These are phyloP conservation scores for Orussus abietinus DNA, from an alignment of 1,140 invertebrate species.

Conservation along the genomic window DNA sequence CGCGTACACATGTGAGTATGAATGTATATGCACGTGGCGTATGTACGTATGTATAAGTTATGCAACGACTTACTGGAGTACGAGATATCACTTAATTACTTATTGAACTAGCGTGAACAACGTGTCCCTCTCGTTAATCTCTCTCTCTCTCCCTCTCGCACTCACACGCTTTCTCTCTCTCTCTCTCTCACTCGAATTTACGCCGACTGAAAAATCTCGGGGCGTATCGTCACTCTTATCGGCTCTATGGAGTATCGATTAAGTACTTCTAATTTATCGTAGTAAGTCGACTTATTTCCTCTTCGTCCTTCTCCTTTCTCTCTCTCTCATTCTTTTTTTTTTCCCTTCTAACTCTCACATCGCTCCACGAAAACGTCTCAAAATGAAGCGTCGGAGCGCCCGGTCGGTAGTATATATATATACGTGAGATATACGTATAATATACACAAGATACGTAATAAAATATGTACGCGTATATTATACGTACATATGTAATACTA, in stretches of 20 bases:
- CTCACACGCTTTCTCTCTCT: no score
- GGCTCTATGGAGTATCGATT: no score
- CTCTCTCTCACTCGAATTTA: conserved; percentile 10
- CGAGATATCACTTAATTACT: no score
- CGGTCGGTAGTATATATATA: neutral
- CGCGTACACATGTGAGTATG: neutral
- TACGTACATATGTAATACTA: no score
- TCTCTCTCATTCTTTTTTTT: conserved; percentile 9
- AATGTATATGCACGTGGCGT: neutral
- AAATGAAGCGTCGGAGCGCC: conserved; percentile 17
- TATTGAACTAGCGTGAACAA: no score
- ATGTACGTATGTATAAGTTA: conserved; percentile 8
- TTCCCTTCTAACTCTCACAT: conserved; percentile 8
- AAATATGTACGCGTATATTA: no score
- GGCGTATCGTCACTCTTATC: neutral
- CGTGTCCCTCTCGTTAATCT: no score
- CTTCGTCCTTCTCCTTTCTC: conserved; percentile 7
- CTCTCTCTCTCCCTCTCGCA: conserved; percentile 1
- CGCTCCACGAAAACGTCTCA: neutral
- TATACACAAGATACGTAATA: no score
- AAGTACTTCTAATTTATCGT: no score
- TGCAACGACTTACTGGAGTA: conserved; percentile 9
- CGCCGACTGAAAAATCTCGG: conserved; percentile 25
- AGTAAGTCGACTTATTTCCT: no score
- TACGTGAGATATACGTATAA: no score